phyloP scores from a whole-genome alignment of 2,113 vertebrate genomes.

The Labeo rohita region DNA sequence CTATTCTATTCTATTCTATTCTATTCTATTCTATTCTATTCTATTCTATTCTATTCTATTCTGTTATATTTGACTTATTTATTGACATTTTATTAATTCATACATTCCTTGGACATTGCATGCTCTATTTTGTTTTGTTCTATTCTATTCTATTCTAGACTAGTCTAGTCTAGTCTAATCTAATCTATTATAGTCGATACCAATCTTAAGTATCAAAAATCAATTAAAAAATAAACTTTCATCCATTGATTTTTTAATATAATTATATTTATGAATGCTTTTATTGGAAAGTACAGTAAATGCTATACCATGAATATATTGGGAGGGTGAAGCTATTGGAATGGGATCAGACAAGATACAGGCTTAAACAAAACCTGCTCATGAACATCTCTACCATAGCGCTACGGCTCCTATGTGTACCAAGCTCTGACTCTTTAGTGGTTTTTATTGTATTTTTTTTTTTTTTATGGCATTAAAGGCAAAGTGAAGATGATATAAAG shows the following conservation, averaged over 20 bases:
- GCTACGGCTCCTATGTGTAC: not conserved
- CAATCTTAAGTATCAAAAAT: not conserved
- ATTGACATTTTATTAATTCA: no score
- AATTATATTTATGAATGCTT: not conserved
- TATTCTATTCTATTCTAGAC: no score
- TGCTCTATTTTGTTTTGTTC: no score
- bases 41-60: no score
- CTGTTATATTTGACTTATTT: no score
- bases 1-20: no score
- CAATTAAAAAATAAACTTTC: not conserved
- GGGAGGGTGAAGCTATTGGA: not conserved
- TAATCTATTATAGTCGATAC: no score
- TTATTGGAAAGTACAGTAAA: not conserved
- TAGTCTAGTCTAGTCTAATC: no score
- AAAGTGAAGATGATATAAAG: slow-evolving; percentile 15
- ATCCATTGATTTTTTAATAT: not conserved
- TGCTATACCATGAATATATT: not conserved
- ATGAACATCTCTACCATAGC: not conserved
- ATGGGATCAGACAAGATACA: not conserved
- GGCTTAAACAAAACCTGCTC: not conserved
- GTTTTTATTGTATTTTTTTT: slow-evolving; percentile 17
- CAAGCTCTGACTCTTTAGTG: not conserved
- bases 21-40: no score
- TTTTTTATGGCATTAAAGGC: slow-evolving; percentile 22
- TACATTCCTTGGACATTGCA: no score